Base-by-base conservation (phyloP, 2,888 invertebrate genomes). In the Erannis defoliaria region DNA sequence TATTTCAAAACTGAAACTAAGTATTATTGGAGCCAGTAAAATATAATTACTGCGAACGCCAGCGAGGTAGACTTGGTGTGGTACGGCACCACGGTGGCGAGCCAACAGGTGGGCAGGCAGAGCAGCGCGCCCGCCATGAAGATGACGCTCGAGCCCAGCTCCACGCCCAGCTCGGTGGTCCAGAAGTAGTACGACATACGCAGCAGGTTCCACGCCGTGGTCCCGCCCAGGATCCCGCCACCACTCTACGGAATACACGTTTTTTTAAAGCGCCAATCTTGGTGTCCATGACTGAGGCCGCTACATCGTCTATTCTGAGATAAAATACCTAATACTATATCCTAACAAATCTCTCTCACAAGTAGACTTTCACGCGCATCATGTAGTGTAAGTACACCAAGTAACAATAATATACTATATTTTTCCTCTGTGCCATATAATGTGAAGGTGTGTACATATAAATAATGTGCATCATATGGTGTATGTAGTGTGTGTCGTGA, bases 181-280 rank as follows among this genome's bases (percentile, higher is more conserved):
- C 92, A 91, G 80, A 92, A 91, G 74, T 89, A 90, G 70, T 90
- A 91, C 1, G 88, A 90, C 78, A 91, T 85, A 14, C 90, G 86
- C 46, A 90, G 70, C 12, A 92, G 77, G 40, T 75, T 84, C 88
- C 90, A 92, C 68, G 83, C 71, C 14, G 88, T 80, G 1, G 90
- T 83, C 0, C 82, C 84, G 42, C 90, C 88, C 2, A 92, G 82
- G 35, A 91, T 83, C 1, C 84, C 79, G 1, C 90, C 92, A n/a
- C 90, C 90, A 45, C 90, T 89, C 92, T 92, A 38, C 19, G n/a
- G 9, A 45, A 9, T n/a, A 23, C n/a, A 14, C 40, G 10, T 1
- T 19, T 19, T 19, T 23, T 42, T 3, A 19, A 12, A 16, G 37
- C 16, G 8, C 5, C 37, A 6, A 37, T n/a, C 5, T 37, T 37